phyloP scores from a whole-genome alignment of 2,113 vertebrate genomes.

The Heterotis niloticus region DNA sequence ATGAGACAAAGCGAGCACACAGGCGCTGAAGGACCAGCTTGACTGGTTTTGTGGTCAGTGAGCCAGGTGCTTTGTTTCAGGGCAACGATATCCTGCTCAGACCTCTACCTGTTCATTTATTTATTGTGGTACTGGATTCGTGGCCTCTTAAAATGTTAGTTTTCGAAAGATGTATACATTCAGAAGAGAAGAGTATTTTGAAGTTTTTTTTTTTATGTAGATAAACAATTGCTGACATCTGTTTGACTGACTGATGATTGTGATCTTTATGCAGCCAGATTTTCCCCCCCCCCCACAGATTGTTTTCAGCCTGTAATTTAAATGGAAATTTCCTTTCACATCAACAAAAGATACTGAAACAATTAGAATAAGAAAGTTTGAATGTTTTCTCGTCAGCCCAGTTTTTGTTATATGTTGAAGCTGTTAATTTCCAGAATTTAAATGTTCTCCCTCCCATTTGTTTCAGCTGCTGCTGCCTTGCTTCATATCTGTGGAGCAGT shows the following conservation, averaged over 20 bases:
- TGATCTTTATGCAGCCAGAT: not conserved
- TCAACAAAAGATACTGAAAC: not conserved
- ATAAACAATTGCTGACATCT: not conserved
- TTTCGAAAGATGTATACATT: not conserved
- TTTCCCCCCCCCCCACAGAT: not conserved
- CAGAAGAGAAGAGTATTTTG: not conserved
- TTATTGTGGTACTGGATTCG: not conserved
- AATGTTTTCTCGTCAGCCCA: not conserved
- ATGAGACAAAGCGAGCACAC: not conserved
- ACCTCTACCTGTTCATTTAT: constrained; percentile 5
- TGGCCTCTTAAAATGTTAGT: not conserved
- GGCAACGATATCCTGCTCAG: constrained; percentile 2
- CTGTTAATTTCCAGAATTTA: not conserved
- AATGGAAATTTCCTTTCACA: constrained; percentile 13
- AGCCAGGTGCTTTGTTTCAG: not conserved
- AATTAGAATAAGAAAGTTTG: constrained; percentile 3
- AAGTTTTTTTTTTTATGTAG: not conserved
- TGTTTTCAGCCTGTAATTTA: constrained; percentile 4
- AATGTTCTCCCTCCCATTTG: not conserved
- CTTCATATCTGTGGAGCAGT: constrained; percentile 19
- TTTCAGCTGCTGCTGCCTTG: constrained; percentile 22
- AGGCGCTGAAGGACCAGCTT: not conserved
- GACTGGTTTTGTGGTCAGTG: not conserved
- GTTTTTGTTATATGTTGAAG: constrained; percentile 14
- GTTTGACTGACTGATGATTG: not conserved